These are phyloP conservation scores for Olivierus martensii DNA, from an alignment of 1,140 invertebrate species.

Conservation along the genomic window DNA sequence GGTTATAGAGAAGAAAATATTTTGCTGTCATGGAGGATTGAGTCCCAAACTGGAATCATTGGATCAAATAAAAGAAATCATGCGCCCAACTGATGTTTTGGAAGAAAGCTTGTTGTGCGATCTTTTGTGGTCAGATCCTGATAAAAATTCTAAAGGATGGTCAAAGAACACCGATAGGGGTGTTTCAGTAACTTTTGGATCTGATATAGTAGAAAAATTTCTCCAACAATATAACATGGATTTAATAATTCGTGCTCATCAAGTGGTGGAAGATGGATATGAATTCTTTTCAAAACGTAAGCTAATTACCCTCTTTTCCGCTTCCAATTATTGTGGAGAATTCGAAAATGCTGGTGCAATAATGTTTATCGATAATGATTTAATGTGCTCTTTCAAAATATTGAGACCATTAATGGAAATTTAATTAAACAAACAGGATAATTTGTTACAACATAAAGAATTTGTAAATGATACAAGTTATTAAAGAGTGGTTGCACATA, in stretches of 20 bases:
- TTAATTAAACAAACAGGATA: too few relatives aligned
- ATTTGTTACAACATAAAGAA: too few relatives aligned
- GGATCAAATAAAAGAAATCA: constrained; percentile 60
- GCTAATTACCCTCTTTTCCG: too few relatives aligned
- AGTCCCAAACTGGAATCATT: constrained; percentile 51
- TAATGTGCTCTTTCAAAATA: too few relatives aligned
- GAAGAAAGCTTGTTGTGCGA: constrained; percentile 65
- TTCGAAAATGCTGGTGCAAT: too few relatives aligned
- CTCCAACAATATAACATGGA: constrained; percentile 34
- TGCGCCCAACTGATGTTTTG: constrained; percentile 86
- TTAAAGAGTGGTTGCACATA: too few relatives aligned
- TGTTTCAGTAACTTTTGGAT: constrained; percentile 32
- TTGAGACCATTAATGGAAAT: too few relatives aligned
- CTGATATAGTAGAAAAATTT: constrained; percentile 29
- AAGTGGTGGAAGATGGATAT: too few relatives aligned
- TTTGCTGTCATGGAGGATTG: constrained; percentile 69
- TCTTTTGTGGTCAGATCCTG: constrained; percentile 38
- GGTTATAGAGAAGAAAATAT: background rate
- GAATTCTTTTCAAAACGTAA: too few relatives aligned
- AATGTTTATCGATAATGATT: too few relatives aligned
- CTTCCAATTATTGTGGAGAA: too few relatives aligned
- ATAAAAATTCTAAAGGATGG: constrained; percentile 24
- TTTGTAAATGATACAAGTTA: too few relatives aligned
- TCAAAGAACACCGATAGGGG: constrained; percentile 33
- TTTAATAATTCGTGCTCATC: constrained; percentile 35